Evolutionary conservation across 2,113 vertebrate genomes (phyloP).

Genomic region (Cyanistes caeruleus): DNA sequence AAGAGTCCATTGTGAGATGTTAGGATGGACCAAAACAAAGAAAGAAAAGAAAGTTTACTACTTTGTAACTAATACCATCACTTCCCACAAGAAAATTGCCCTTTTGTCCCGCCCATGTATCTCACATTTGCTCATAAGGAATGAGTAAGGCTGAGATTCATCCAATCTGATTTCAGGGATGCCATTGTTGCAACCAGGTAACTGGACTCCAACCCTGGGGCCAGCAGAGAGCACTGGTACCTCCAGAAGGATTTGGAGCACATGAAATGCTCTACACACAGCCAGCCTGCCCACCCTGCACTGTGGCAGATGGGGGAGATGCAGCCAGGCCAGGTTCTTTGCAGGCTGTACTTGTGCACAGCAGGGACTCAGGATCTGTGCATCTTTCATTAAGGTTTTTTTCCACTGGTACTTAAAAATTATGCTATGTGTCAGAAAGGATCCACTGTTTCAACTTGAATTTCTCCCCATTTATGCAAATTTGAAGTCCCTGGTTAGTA

Average conservation of each 20-base stretch:
- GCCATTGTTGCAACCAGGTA: accelerated
- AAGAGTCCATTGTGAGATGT: background rate
- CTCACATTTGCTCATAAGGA: background rate
- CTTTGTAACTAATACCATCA: background rate
- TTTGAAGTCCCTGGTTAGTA: background rate
- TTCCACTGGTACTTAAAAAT: background rate
- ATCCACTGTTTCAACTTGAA: background rate
- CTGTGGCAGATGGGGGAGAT: background rate
- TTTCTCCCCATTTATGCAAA: background rate
- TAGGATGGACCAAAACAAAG: background rate
- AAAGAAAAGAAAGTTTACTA: background rate
- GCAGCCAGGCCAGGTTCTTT: background rate
- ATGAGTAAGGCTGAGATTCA: background rate
- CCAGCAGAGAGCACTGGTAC: background rate
- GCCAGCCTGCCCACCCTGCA: background rate
- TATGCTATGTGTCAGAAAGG: background rate
- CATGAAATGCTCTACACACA: accelerated
- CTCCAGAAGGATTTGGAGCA: background rate
- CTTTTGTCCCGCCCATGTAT: background rate
- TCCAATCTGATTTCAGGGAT: background rate
- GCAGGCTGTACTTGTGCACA: background rate
- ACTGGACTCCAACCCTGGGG: background rate
- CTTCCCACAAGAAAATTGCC: background rate
- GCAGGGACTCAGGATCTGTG: accelerated
- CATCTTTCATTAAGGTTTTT: background rate